A percentile compares a stretch with the other conserved stretches of the same genome.
These are phyloP conservation scores for Uropetala carovei DNA, from an alignment of 2,888 invertebrate genomes.

Conservation along the genomic window DNA sequence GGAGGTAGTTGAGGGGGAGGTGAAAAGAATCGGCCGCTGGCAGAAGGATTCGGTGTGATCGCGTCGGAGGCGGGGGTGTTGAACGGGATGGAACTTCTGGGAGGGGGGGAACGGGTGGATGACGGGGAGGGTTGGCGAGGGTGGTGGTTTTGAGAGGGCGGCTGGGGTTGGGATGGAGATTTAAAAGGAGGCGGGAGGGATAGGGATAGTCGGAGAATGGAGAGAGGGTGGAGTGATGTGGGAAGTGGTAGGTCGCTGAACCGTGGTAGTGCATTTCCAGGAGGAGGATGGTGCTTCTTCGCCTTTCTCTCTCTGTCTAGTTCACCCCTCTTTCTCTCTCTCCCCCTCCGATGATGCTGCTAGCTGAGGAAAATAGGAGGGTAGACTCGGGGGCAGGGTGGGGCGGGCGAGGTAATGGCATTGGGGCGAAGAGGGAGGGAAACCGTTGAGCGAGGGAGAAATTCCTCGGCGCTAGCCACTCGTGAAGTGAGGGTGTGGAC, in stretches of 20 bases:
- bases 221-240: background rate
- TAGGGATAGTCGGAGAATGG: background rate
- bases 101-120: no score
- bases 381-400: no score
- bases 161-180: background rate
- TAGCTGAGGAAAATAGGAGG: no score
- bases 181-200: background rate
- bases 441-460: background rate
- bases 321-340: background rate
- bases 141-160: background rate
- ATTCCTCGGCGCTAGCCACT: slow-evolving; percentile 44
- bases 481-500: slow-evolving; percentile 26
- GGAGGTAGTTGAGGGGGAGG: background rate
- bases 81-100: no score
- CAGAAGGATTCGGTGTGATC: no score
- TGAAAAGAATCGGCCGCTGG: no score
- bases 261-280: slow-evolving; percentile 27
- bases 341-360: no score
- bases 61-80: no score
- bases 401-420: background rate
- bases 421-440: background rate
- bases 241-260: slow-evolving; percentile 41
- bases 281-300: background rate
- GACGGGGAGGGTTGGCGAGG: no score
- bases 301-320: background rate